Evolutionary conservation across 2,113 vertebrate genomes (phyloP).

Genomic region (Pedetes capensis): DNA sequence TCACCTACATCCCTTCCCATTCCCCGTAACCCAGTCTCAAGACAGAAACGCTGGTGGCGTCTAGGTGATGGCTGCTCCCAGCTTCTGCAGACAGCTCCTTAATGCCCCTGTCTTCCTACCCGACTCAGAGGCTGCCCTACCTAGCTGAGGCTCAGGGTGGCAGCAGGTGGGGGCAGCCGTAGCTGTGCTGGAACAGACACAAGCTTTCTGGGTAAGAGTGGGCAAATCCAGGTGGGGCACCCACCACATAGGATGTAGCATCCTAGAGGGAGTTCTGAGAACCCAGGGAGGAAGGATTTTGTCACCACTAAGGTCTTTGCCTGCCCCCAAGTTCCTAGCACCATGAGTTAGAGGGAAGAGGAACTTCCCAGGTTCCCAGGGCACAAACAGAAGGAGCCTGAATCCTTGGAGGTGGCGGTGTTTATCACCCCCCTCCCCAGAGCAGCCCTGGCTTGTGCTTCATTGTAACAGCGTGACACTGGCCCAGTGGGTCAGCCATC

Average conservation of each 20-base stretch:
- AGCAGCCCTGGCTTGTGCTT: neutral
- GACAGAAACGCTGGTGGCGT: neutral
- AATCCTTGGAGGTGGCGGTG: neutral
- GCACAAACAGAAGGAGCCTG: neutral
- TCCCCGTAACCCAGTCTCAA: neutral
- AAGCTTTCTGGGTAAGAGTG: neutral
- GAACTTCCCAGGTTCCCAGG: neutral
- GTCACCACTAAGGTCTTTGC: neutral
- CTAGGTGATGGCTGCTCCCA: neutral
- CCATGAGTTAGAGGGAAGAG: neutral
- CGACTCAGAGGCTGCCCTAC: neutral
- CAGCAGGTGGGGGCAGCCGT: neutral
- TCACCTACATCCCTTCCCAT: neutral
- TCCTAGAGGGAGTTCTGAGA: neutral
- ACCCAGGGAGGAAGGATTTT: neutral
- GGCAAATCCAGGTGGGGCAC: neutral
- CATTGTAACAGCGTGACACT: neutral
- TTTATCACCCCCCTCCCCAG: slow-evolving; percentile 14
- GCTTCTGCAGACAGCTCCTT: neutral
- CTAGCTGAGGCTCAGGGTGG: neutral
- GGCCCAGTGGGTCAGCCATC: neutral
- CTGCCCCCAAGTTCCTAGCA: neutral
- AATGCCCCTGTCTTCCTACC: neutral
- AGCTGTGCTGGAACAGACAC: neutral
- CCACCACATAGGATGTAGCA: neutral